phyloP scores from a whole-genome alignment of 2,888 invertebrate species.

The Ctenicera cuprea region DNA sequence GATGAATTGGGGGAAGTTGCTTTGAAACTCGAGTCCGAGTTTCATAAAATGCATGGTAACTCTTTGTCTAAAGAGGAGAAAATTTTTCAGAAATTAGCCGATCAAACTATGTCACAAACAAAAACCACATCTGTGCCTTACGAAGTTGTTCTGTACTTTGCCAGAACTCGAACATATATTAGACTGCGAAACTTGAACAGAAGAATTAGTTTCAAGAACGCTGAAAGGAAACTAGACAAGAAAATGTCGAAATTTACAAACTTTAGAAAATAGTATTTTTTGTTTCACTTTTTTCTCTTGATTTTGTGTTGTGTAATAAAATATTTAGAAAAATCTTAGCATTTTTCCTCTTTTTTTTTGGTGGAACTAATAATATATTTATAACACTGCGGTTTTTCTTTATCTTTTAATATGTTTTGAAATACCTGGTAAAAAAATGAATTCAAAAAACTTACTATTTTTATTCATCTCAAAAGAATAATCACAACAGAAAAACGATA shows the following conservation, averaged over 20 bases:
- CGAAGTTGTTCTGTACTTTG: conserved; percentile 21
- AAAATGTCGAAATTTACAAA: too few relatives aligned
- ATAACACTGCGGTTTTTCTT: too few relatives aligned
- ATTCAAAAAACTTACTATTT: too few relatives aligned
- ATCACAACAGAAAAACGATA: too few relatives aligned
- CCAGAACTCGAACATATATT: conserved; percentile 33
- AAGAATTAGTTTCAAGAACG: conserved; percentile 32
- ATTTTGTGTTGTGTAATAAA: too few relatives aligned
- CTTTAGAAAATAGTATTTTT: conserved; percentile 3
- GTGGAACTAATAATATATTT: too few relatives aligned
- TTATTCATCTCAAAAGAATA: too few relatives aligned
- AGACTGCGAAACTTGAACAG: conserved; percentile 28
- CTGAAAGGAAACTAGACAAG: conserved; percentile 26
- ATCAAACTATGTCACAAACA: conserved; percentile 30
- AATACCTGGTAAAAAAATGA: too few relatives aligned
- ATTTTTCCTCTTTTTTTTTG: too few relatives aligned
- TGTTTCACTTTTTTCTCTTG: too few relatives aligned
- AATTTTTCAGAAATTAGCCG: conserved; percentile 47
- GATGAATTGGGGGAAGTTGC: conserved; percentile 45
- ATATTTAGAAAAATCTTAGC: too few relatives aligned
- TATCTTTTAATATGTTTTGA: too few relatives aligned
- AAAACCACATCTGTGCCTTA: conserved; percentile 10
- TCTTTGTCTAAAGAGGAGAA: conserved; percentile 47
- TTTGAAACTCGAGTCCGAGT: conserved; percentile 9
- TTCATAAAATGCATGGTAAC: conserved; percentile 39